These are phyloP conservation scores for Heteropelma amictum DNA, from an alignment of 2,888 invertebrate species.

Conservation along the genomic window DNA sequence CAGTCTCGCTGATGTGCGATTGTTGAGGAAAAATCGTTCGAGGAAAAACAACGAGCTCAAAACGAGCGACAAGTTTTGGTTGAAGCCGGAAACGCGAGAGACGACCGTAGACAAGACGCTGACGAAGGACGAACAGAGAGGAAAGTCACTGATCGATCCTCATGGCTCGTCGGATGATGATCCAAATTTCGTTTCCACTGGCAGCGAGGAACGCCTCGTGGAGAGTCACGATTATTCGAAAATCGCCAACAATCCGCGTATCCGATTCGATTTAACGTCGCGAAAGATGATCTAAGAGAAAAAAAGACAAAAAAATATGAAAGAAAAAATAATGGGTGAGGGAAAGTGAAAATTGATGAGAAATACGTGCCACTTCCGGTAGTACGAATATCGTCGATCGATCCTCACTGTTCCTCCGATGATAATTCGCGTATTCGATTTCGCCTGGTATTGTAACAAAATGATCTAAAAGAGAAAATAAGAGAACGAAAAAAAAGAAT, in stretches of 20 bases:
- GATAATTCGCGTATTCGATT: no score
- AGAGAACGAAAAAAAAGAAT: no score
- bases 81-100: constrained; percentile 16
- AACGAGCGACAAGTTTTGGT: constrained; percentile 54
- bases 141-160: background rate
- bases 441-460: no score
- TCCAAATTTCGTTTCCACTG: background rate
- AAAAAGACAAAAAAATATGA: constrained; percentile 2
- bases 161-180: background rate
- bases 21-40: constrained; percentile 50
- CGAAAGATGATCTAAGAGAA: background rate
- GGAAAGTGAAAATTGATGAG: no score
- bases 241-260: background rate
- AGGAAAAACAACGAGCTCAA: constrained; percentile 28
- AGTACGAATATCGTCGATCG: no score
- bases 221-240: constrained; percentile 40
- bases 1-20: constrained; percentile 51
- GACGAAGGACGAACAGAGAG: background rate
- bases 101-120: background rate
- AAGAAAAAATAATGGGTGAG: no score
- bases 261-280: background rate
- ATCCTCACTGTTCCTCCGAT: no score
- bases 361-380: no score
- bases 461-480: no score
- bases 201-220: constrained; percentile 23